Evolutionary conservation across 2,113 vertebrate genomes (phyloP), one percentile per base, ranked within the genome.

Genomic region (Gadus chalcogrammus): DNA sequence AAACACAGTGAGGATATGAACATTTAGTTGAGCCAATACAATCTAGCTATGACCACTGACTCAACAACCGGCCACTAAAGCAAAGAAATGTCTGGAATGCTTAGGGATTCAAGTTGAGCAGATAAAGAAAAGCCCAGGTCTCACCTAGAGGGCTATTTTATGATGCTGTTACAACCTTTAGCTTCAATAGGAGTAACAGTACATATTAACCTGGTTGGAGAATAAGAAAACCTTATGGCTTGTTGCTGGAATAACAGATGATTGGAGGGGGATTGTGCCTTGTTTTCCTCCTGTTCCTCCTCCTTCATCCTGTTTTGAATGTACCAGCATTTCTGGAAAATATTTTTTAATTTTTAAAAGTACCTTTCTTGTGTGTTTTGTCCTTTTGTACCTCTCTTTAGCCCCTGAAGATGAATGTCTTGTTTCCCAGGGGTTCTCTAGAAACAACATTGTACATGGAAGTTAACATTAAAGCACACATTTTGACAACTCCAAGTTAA

Each of bases 41-140:
- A 1, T 71, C 63, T 31, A 71, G 72, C 77, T 74, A 70, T 67
- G 64, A 68, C 61, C 17, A 61, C 58, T 42, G 16, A 55, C 61
- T 15, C n/a, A 18, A 75, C 78, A 27, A 20, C 6, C 63, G 74
- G 18, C 15, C 5, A 48, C 7, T 48, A 12, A 6, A 48, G 42
- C 31, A 65, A 67, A 87, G 71, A 84, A 90, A 85, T 90, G 16
- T 60, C 18, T 64, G 82, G 85, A 73, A 89, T 89, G 78, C 59
- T 48, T 72, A 24, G 12, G 7, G 69, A 55, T 31, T 68, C 15
- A 69, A n/a, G 63, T 56, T 13, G 70, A 64, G 71, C 31, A 1
- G 55, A 56, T 18, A 56, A 28, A 61, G 67, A 16, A 48, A 48
- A 48, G 31, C 55, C 63, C 12, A 58, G 64, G 17, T n/a, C 18